Conservation (phyloP, 2,888 invertebrate genomes). For the Miltochrista miniata region DNA sequence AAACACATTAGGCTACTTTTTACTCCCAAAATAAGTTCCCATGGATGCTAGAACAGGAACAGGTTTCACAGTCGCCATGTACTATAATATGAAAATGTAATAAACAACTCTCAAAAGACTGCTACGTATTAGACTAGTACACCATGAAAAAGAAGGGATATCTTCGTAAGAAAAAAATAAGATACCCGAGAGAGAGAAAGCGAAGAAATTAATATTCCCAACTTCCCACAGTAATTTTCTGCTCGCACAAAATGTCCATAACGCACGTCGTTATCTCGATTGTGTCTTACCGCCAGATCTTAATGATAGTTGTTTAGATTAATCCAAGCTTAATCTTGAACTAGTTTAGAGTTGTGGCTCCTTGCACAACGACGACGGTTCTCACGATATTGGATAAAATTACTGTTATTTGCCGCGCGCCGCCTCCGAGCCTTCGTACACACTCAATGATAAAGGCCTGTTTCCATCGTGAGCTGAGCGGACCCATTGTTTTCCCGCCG, state of each 20-base stretch:
- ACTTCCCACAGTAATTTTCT: neutral
- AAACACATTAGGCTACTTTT: no score
- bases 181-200: no score
- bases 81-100: no score
- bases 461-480: no score
- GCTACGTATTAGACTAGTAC: no score
- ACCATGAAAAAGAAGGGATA: no score
- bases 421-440: conserved; percentile 22
- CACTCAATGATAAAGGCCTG: conserved; percentile 31
- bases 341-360: conserved; percentile 63
- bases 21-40: no score
- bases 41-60: no score
- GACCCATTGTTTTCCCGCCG: no score
- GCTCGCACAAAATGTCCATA: conserved; percentile 16
- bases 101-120: no score
- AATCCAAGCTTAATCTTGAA: conserved; percentile 67
- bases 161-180: no score
- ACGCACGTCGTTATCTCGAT: conserved; percentile 43
- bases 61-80: no score
- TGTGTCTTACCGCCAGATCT: conserved; percentile 62
- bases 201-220: neutral
- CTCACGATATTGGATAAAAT: conserved; percentile 80
- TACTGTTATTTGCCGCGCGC: conserved; percentile 62
- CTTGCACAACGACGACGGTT: conserved; percentile 65
- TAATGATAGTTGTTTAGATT: conserved; percentile 71